Base-by-base conservation (phyloP, 2,797 vertebrate genomes). In the Gallirallus australis region DNA sequence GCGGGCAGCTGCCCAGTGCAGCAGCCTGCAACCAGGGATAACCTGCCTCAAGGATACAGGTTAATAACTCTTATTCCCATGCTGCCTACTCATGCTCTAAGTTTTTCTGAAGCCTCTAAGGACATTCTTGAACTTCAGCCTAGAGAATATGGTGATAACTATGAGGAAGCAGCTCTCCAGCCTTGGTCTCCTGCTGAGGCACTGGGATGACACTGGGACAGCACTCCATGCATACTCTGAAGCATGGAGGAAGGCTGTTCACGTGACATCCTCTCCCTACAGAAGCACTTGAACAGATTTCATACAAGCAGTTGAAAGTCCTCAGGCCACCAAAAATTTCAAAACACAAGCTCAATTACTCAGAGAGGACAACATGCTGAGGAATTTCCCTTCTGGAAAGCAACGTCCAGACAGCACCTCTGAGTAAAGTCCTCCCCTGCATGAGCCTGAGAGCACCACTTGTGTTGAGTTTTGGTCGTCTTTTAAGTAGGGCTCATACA, bases 171-270 rank as follows among this genome's bases (percentile, higher is more conserved):
- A 11, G 30, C 39, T 89, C 64, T 48, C 64, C 42, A 47, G 23
- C 42, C 39, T 20, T 31, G 4, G 14, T 24, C 30, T 37, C 37
- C 37, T 27, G 37, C 65, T 8, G 47, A 71, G 57, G 53, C 19
- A 23, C 61, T 28, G 50, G 37, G 30, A 21, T 56, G 54, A 69
- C 0, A 1, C 17, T n/a, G 50, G 37, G 27, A 24, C 56, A 56
- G 72, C 0, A 1, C 18, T 81, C 24, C 18, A 10, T 1, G 57
- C 23, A 24, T 8, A 59, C 27, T 1, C 30, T 6, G 35, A 56
- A 2, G 30, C 0, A 2, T 1, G 7, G 30, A 63, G 30, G 21
- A 71, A 75, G 12, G 20, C 21, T 79, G 79, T 52, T n/a, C 14
- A 17, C 1, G 0, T 9, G 7, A 37, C 24, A 56, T 17, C 23